These are phyloP conservation scores for Hymenopus coronatus DNA, from an alignment of 2,888 invertebrate species.

Conservation along the genomic window DNA sequence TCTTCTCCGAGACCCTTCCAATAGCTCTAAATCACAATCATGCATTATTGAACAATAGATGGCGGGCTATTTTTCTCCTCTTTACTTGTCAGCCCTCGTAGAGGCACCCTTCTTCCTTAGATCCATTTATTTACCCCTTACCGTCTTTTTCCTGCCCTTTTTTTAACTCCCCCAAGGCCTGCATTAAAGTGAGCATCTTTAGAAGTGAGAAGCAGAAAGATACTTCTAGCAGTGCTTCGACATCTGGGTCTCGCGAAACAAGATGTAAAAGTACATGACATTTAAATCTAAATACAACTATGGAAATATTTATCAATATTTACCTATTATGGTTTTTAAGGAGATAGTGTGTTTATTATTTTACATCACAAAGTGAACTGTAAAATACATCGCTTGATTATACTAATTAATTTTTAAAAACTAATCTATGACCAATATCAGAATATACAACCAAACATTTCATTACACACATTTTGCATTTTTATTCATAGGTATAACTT, in stretches of 20 bases:
- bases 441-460: too few relatives aligned
- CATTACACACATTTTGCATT: too few relatives aligned
- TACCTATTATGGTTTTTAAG: too few relatives aligned
- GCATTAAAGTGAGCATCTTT: background rate
- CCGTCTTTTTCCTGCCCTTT: background rate
- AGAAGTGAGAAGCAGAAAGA: background rate
- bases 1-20: background rate
- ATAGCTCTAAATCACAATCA: slow-evolving; percentile 18
- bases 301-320: too few relatives aligned
- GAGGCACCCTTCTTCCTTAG: slow-evolving; percentile 2
- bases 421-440: too few relatives aligned
- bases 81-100: slow-evolving; percentile 3
- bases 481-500: too few relatives aligned
- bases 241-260: background rate
- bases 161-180: background rate
- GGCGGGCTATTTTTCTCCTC: background rate
- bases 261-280: background rate
- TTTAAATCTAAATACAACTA: too few relatives aligned
- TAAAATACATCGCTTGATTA: too few relatives aligned
- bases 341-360: too few relatives aligned
- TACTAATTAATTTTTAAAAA: too few relatives aligned
- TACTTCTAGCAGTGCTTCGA: background rate
- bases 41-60: slow-evolving; percentile 28
- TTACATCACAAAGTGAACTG: too few relatives aligned
- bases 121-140: slow-evolving; percentile 8